Evolutionary conservation across 1,140 invertebrate genomes (phyloP).

Genomic region (Atopsyche davidsoni): DNA sequence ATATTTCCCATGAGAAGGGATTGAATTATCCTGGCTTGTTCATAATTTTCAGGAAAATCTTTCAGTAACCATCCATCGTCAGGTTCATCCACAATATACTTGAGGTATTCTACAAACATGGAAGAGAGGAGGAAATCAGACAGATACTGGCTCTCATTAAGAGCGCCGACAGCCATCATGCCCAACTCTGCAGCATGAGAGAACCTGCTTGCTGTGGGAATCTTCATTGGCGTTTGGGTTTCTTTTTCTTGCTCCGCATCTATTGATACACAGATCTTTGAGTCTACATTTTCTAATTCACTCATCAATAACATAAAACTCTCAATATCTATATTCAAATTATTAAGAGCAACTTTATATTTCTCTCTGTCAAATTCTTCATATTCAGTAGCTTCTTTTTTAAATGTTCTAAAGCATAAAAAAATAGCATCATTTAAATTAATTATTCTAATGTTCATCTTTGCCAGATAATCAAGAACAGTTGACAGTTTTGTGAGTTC

Average conservation of each 20-base stretch:
- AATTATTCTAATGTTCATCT: slow-evolving; percentile 45
- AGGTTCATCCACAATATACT: slow-evolving; percentile 40
- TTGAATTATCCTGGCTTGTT: slow-evolving; percentile 52
- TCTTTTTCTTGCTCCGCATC: too few species aligned
- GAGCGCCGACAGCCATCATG: slow-evolving; percentile 47
- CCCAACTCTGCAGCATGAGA: too few species aligned
- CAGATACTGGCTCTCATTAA: slow-evolving; percentile 48
- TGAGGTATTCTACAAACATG: slow-evolving; percentile 55
- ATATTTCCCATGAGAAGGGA: slow-evolving; percentile 47
- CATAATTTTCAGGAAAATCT: slow-evolving; percentile 54
- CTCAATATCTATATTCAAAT: slow-evolving; percentile 37
- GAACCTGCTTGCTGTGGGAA: too few species aligned
- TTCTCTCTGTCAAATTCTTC: slow-evolving; percentile 45
- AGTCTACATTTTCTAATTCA: too few species aligned
- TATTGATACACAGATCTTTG: too few species aligned
- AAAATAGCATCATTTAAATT: slow-evolving; percentile 50
- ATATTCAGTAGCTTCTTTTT: slow-evolving; percentile 45
- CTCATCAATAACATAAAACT: too few species aligned
- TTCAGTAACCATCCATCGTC: slow-evolving; percentile 55
- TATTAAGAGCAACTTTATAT: slow-evolving; percentile 37
- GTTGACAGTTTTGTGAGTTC: slow-evolving; percentile 39
- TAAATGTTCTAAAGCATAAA: slow-evolving; percentile 49
- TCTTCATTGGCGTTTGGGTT: too few species aligned
- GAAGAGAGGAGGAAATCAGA: slow-evolving; percentile 49
- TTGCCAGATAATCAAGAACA: slow-evolving; percentile 6